These are phyloP conservation scores for Acanthurus lineatus DNA, from an alignment of 2,797 vertebrate genomes.

Conservation along the genomic window DNA sequence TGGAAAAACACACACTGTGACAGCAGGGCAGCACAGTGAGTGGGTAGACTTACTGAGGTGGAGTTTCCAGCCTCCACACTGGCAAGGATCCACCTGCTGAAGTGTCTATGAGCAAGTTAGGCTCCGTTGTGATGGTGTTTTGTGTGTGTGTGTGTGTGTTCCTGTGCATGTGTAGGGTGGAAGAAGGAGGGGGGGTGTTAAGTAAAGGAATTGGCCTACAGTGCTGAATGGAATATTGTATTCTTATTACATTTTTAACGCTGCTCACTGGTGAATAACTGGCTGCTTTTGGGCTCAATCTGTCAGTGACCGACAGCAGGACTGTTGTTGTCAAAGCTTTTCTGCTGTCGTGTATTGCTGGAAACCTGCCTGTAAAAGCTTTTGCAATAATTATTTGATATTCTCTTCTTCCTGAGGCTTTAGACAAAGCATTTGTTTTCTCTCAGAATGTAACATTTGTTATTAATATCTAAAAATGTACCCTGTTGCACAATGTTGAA, in stretches of 20 bases:
- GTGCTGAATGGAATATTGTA: not conserved
- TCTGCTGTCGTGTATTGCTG: constrained; percentile 9
- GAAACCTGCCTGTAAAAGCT: constrained; percentile 18
- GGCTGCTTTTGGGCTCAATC: constrained; percentile 22
- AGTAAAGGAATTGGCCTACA: too few species aligned
- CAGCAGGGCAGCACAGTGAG: too few species aligned
- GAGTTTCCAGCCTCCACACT: too few species aligned
- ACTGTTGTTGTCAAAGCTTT: constrained; percentile 22
- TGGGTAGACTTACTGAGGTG: too few species aligned
- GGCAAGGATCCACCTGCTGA: too few species aligned
- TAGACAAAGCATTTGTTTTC: constrained; percentile 15
- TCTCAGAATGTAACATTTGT: constrained; percentile 13
- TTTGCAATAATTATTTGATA: constrained; percentile 33
- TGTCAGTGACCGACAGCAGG: constrained; percentile 6
- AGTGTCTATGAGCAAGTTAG: too few species aligned
- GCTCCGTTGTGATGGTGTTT: too few species aligned
- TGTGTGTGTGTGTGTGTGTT: too few species aligned
- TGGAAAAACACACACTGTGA: too few species aligned
- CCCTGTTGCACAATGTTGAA: not conserved
- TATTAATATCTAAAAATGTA: constrained; percentile 21
- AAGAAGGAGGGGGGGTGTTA: too few species aligned
- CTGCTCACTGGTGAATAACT: constrained; percentile 14
- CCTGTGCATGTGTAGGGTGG: too few species aligned
- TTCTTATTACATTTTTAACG: constrained; percentile 21
- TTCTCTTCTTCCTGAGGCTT: not conserved